Evolutionary conservation across 2,797 vertebrate genomes (phyloP), one percentile per base, ranked within the genome.

Genomic region (Capromys pilorides): DNA sequence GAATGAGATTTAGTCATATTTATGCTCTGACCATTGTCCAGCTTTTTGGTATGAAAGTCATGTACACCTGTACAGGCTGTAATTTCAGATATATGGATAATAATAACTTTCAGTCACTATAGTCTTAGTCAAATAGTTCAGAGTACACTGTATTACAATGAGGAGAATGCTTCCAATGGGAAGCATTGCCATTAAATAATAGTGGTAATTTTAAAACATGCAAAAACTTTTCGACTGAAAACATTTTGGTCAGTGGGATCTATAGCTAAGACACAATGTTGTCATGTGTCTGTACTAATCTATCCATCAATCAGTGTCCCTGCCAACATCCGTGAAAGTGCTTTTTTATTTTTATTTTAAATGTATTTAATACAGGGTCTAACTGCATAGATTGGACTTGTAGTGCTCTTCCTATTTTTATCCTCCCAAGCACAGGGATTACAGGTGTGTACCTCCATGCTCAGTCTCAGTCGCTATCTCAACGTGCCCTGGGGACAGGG

Each of bases 61-160:
- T 89, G 73, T 8, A 69, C 3, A 79, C 80, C 79, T 39, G 12
- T 69, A 66, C 21, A 31, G 39, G 24, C 28, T 80, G 12, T 49
- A 41, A 39, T 41, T 51, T 73, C n/a, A 36, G 59, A 51, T 39
- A 3, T 2, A 2, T 45, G 19, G 26, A 57, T 28, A 26, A 59
- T 64, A 57, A n/a, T 33, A 39, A 41, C 7, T 54, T 88, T 19
- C 45, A 62, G 36, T 78, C n/a, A 80, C 78, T 61, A 31, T 2
- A 57, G 64, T 66, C 36, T 85, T 89, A 88, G 69, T 39, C 93
- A 41, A 71, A 67, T 66, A 73, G 39, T 95, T 78, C 93, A 31
- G 57, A 79, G 59, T 83, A 54, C 45, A 83, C 59, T 3, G 16
- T 57, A 57, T 57, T 19, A 57, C 54, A 57, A 57, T 19, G 54